Evolutionary conservation across 2,797 vertebrate species (phyloP).

Genomic region (Heteromormyrus szaboi): DNA sequence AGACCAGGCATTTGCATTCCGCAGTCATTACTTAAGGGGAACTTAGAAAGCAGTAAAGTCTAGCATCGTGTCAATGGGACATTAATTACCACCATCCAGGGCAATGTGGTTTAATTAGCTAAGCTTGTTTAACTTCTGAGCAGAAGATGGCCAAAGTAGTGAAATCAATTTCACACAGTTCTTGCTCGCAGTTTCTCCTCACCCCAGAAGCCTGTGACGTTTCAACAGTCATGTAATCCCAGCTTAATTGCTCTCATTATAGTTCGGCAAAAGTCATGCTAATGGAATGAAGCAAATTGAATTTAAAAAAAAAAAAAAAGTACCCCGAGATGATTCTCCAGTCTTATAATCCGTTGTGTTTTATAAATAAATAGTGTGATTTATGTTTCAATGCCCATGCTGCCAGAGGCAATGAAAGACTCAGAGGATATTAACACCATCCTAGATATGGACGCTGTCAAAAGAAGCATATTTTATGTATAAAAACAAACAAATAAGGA

Average conservation of each 20-base stretch:
- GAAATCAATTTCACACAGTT: slow-evolving; percentile 38
- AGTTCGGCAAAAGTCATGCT: not conserved
- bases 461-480: slow-evolving; percentile 20
- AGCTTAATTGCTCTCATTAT: slow-evolving; percentile 6
- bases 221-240: not conserved
- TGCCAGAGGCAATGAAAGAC: not conserved
- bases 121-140: slow-evolving; percentile 38
- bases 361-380: not conserved
- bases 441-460: slow-evolving; percentile 4
- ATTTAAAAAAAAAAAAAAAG: not conserved
- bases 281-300: not conserved
- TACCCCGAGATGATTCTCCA: not conserved
- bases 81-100: slow-evolving; percentile 34
- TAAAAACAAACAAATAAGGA: slow-evolving; percentile 15
- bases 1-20: not conserved
- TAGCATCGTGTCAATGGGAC: slow-evolving; percentile 30
- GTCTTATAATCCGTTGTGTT: not conserved
- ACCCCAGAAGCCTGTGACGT: not conserved
- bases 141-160: slow-evolving; percentile 34
- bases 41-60: slow-evolving; percentile 24
- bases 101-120: slow-evolving; percentile 37
- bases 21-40: not conserved
- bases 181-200: slow-evolving; percentile 27
- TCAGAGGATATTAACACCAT: slow-evolving; percentile 1
- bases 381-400: not conserved